phyloP scores from a whole-genome alignment of 2,888 invertebrate species.

The Brachyptera risi region DNA sequence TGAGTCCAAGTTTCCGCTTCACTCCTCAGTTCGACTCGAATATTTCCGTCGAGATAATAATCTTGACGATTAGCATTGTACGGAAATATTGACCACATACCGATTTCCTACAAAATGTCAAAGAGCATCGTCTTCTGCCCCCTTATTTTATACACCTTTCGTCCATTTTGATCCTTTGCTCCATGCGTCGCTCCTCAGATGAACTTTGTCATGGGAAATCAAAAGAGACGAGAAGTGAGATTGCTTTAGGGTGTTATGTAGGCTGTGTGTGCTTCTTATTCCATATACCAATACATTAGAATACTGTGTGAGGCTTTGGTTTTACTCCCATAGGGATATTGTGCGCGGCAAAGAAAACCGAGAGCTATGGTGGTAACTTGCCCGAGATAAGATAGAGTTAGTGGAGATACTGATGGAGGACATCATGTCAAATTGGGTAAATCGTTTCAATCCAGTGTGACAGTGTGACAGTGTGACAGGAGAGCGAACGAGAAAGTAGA shows the following conservation, averaged over 20 bases:
- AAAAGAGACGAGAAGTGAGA: not conserved
- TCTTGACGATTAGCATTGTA: too few species aligned
- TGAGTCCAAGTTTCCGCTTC: too few species aligned
- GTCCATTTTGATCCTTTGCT: too few species aligned
- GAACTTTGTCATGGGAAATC: not conserved
- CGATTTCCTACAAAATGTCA: too few species aligned
- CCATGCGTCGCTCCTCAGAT: not conserved
- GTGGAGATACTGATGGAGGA: not conserved
- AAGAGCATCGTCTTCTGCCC: too few species aligned
- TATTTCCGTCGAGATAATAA: too few species aligned
- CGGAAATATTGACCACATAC: too few species aligned
- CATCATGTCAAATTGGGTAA: conserved; percentile 1
- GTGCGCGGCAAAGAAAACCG: not conserved
- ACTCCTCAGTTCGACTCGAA: too few species aligned
- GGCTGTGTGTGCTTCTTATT: not conserved
- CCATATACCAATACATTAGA: conserved; percentile 3
- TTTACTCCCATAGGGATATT: not conserved
- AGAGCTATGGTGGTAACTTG: not conserved
- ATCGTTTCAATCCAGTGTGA: not conserved
- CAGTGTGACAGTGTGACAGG: not conserved
- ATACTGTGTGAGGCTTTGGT: not conserved
- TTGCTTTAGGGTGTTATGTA: not conserved
- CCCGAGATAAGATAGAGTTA: not conserved
- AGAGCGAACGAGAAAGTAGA: not conserved
- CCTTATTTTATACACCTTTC: too few species aligned